A percentile compares a stretch with the other conserved stretches of the same genome.
phyloP scores from a whole-genome alignment of 2,113 vertebrate species.

The Cyprinodon tularosa region DNA sequence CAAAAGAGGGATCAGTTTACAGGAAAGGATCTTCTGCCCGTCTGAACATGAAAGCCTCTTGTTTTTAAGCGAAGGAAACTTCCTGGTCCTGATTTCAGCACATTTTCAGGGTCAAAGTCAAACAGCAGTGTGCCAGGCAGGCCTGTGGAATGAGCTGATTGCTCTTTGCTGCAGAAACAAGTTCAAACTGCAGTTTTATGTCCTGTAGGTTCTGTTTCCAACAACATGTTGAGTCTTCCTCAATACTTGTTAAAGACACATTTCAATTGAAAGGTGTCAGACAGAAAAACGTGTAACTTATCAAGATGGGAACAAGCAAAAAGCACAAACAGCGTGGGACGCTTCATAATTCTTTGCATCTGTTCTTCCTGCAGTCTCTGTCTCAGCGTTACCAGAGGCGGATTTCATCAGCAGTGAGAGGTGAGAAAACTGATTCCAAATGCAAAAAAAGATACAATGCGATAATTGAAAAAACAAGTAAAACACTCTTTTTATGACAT shows the following conservation, averaged over 20 bases:
- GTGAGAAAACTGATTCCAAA: constrained; percentile 68
- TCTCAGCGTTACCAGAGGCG: constrained; percentile 83
- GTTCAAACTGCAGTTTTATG: not conserved
- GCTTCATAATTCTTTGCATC: not conserved
- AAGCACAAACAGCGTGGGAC: not conserved
- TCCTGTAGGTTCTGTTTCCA: not conserved
- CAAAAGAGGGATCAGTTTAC: constrained; percentile 8
- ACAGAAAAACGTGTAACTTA: not conserved
- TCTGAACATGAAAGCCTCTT: constrained; percentile 17
- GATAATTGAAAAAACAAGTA: not conserved
- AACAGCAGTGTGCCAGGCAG: not conserved
- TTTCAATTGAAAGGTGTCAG: not conserved
- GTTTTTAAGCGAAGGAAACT: constrained; percentile 10
- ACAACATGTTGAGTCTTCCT: not conserved
- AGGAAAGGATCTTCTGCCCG: constrained; percentile 22
- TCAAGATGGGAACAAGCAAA: not conserved
- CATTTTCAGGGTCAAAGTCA: constrained; percentile 31
- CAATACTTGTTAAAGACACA: not conserved
- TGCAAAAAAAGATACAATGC: not conserved
- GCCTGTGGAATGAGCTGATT: not conserved
- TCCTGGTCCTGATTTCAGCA: constrained; percentile 29
- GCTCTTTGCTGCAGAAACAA: not conserved
- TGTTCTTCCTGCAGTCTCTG: constrained; percentile 82
- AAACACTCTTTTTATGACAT: not conserved
- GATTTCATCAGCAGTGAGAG: constrained; percentile 81